Conservation (phyloP, 2,888 invertebrate species). For the Thecophora atra region DNA sequence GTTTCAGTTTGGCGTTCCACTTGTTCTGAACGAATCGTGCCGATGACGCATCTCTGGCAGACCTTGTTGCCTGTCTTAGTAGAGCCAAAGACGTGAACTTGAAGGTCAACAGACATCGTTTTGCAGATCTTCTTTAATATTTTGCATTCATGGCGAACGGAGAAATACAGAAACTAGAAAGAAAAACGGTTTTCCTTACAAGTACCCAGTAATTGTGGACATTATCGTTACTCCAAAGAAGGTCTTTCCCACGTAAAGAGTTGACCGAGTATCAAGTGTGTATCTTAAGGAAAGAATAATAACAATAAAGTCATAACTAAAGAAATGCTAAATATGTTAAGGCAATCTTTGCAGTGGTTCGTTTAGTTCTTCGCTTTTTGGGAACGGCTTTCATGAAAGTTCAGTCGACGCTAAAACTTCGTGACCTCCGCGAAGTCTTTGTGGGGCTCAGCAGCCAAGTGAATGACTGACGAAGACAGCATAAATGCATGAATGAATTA, state of each 20-base stretch:
- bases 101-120: not conserved
- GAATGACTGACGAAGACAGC: not conserved
- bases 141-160: no score
- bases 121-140: no score
- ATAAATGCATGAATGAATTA: not conserved
- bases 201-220: no score
- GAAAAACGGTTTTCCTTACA: no score
- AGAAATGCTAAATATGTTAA: not conserved
- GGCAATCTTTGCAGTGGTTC: not conserved
- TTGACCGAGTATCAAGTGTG: not conserved
- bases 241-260: not conserved
- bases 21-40: no score
- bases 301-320: not conserved
- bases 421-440: constrained; percentile 19
- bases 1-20: no score
- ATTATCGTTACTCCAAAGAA: no score
- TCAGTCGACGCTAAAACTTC: not conserved
- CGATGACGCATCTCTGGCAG: no score
- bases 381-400: no score
- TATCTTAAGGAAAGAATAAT: not conserved
- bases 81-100: not conserved
- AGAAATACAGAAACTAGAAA: no score
- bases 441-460: constrained; percentile 4
- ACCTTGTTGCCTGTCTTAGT: no score
- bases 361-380: not conserved